These are phyloP conservation scores for Lycocorax pyrrhopterus DNA, from an alignment of 2,113 vertebrate species.

Conservation along the genomic window DNA sequence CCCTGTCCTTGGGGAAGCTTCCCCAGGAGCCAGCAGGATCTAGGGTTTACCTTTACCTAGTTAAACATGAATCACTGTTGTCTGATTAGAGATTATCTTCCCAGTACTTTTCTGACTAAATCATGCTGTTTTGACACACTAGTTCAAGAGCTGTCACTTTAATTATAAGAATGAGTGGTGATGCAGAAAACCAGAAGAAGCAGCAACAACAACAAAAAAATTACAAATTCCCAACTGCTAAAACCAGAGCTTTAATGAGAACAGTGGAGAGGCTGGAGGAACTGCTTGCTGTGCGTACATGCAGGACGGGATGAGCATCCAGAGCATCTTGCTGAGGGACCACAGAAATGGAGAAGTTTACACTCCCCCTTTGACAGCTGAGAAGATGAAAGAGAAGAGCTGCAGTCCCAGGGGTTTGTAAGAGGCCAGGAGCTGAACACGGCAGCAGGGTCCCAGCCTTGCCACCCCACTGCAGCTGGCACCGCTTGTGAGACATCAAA, in stretches of 20 bases:
- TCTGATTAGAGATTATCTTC: conserved; percentile 7
- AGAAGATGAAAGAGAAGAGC: background rate
- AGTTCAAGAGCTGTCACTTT: conserved; percentile 46
- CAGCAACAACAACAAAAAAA: background rate
- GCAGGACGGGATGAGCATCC: background rate
- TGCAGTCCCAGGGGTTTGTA: background rate
- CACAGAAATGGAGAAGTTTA: background rate
- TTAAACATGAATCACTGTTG: background rate
- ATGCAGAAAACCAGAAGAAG: conserved; percentile 22
- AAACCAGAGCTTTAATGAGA: background rate
- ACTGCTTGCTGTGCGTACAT: fast-evolving
- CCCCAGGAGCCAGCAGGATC: background rate
- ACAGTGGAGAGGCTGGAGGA: background rate
- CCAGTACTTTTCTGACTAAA: conserved; percentile 22
- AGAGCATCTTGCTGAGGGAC: background rate
- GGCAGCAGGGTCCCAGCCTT: background rate
- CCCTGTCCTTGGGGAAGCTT: background rate
- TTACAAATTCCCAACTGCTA: background rate
- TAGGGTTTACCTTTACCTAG: background rate
- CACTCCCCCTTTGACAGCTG: background rate
- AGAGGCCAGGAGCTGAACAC: background rate
- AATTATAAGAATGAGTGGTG: conserved; percentile 16
- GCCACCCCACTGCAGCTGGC: background rate
- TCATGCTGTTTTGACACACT: conserved; percentile 30
- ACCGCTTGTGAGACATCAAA: background rate